Evolutionary conservation across 2,113 vertebrate genomes (phyloP), one percentile per base, ranked within the genome.

Genomic region (Carollia perspicillata): DNA sequence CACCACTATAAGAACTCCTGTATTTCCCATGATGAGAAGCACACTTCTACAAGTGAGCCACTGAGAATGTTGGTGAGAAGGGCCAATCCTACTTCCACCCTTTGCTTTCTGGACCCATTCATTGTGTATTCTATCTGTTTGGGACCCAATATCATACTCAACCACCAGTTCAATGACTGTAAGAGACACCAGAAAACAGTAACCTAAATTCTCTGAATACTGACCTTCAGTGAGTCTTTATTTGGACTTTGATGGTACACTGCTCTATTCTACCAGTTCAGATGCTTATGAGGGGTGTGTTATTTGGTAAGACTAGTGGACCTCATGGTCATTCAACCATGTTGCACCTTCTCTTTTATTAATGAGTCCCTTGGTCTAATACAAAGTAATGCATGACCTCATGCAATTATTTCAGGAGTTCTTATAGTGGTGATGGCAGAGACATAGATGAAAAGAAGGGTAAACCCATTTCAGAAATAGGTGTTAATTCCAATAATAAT

Each of bases 31-130:
- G 6, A 44, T 23, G 58, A 10, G 28, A 78, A 23, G 13, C 14
- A 85, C 12, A 65, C 44, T 23, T 49, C n/a, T 53, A 8, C 8
- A 81, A 69, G 17, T 42, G 7, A 66, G 6, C 83, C 23, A 23
- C 14, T 7, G 11, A 1, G 10, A 40, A 55, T 17, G 1, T 10
- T n/a, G 16, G 14, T 23, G 33, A 30, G 22, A 58, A 66, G 4
- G 3, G 2, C 13, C 8, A 13, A 58, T 20, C 7, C 4, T 60
- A 40, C 5, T 80, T 69, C 14, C 0, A 47, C 3, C 1, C 3
- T 8, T 68, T 42, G 1, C 17, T 77, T 53, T 51, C 6, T 58
- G n/a, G 13, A 42, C 5, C 3, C 7, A 22, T 5, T 11, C 35
- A 18, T 79, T 55, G 58, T 3, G 12, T 51, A 7, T 55, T 89